Conservation (phyloP, 2,888 invertebrate species). For the Melinaea marsaeus region DNA sequence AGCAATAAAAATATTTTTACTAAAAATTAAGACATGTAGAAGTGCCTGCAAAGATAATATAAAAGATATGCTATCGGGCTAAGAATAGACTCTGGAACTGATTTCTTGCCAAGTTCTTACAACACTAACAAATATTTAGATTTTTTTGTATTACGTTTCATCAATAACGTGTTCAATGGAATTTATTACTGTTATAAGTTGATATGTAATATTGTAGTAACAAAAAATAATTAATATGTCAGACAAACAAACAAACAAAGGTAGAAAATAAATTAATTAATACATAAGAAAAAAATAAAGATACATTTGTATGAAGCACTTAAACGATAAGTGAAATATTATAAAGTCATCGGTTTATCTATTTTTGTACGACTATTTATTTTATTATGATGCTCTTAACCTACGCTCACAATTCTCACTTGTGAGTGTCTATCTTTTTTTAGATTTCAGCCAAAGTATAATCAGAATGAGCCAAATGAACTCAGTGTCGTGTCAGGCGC, state of each 20-base stretch:
- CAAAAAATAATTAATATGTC: no score
- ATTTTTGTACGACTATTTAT: conserved; percentile 6
- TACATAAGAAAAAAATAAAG: no score
- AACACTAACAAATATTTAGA: background rate
- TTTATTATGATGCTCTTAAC: conserved; percentile 26
- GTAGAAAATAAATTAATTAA: no score
- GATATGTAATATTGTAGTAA: no score
- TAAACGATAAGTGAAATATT: background rate
- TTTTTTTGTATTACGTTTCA: conserved; percentile 7
- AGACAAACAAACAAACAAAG: no score
- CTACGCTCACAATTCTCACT: conserved; percentile 37
- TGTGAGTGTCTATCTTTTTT: conserved; percentile 69
- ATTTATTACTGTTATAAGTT: no score
- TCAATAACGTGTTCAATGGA: background rate
- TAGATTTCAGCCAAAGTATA: conserved; percentile 68
- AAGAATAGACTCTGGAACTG: conserved; percentile 44
- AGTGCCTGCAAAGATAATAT: no score
- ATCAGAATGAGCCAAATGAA: conserved; percentile 48
- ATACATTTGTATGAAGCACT: no score
- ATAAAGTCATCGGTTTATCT: background rate
- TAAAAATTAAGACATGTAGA: no score
- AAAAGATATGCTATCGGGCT: background rate
- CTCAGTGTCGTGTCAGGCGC: conserved; percentile 68
- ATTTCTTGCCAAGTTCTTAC: conserved; percentile 36
- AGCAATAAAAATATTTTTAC: no score